Percentiles rank a stretch among this genome's conserved stretches.
phyloP scores from a whole-genome alignment of 1,140 invertebrate genomes.

The Dendrolimus punctatus region DNA sequence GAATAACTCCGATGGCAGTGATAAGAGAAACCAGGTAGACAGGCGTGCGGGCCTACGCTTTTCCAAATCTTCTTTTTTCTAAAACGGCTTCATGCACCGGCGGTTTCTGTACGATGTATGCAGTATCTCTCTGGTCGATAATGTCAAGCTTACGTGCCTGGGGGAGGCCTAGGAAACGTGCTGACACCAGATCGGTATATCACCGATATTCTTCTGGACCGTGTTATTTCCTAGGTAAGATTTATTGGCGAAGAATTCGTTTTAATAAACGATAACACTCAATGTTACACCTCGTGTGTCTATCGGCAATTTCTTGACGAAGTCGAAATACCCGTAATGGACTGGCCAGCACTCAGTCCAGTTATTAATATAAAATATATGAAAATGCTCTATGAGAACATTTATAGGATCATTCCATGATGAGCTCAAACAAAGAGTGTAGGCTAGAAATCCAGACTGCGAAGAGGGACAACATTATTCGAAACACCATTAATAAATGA shows the following conservation, averaged over 20 bases:
- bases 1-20: slow-evolving; percentile 8
- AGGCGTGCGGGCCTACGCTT: slow-evolving; percentile 11
- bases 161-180: slow-evolving; percentile 15
- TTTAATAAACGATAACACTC: slow-evolving; percentile 20
- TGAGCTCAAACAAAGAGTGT: slow-evolving; percentile 11
- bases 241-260: slow-evolving; percentile 13
- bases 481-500: slow-evolving; percentile 9
- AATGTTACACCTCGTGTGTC: slow-evolving; percentile 10
- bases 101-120: no score
- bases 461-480: slow-evolving; percentile 18
- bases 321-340: slow-evolving; percentile 1
- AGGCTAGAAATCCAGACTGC: no score
- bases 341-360: slow-evolving; percentile 10
- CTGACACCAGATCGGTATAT: slow-evolving; percentile 11
- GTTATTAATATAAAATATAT: slow-evolving; percentile 13
- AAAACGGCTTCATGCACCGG: slow-evolving; percentile 14
- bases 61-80: slow-evolving; percentile 10
- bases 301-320: slow-evolving; percentile 13
- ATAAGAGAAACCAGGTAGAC: slow-evolving; percentile 8
- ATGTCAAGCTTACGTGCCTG: no score
- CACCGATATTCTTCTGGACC: slow-evolving; percentile 4
- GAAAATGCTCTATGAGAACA: slow-evolving; percentile 4
- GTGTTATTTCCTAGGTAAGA: slow-evolving; percentile 8
- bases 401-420: slow-evolving; percentile 3
- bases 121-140: no score